Percentiles rank a stretch among this genome's conserved stretches.
phyloP scores from a whole-genome alignment of 2,888 invertebrate genomes.

The Aelia acuminata region DNA sequence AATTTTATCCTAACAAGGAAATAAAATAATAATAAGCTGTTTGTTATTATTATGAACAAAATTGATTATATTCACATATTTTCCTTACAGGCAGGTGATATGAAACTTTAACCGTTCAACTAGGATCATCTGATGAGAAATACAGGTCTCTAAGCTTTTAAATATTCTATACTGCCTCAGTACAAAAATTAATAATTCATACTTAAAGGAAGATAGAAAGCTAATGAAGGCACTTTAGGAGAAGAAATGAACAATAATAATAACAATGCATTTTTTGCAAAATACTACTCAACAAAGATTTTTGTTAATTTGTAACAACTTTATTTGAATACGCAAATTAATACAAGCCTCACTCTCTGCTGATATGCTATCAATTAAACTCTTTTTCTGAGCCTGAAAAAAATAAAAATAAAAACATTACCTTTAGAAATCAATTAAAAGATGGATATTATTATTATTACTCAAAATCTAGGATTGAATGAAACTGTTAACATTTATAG shows the following conservation, averaged over 20 bases:
- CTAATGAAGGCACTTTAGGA: conserved; percentile 43
- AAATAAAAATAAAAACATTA: conserved; percentile 51
- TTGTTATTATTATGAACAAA: background rate
- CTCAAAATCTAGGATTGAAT: no score
- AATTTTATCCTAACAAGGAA: background rate
- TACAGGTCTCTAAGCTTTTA: conserved; percentile 42
- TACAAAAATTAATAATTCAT: conserved; percentile 34
- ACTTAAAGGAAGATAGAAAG: conserved; percentile 4
- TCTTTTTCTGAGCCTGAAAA: conserved; percentile 76
- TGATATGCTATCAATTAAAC: conserved; percentile 79
- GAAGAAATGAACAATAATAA: background rate
- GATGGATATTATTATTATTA: no score
- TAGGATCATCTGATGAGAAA: background rate
- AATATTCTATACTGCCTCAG: background rate
- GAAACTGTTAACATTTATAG: background rate
- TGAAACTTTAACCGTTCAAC: conserved; percentile 3
- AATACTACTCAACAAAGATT: conserved; percentile 48
- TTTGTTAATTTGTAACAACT: conserved; percentile 62
- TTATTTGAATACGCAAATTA: conserved; percentile 75
- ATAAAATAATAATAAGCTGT: background rate
- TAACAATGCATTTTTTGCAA: background rate
- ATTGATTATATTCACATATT: background rate
- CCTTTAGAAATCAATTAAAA: background rate
- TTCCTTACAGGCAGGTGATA: background rate
- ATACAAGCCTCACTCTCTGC: conserved; percentile 81